A percentile compares a stretch with the other conserved stretches of the same genome.
phyloP scores from a whole-genome alignment of 2,888 invertebrate genomes.

The Orthosia gracilis region DNA sequence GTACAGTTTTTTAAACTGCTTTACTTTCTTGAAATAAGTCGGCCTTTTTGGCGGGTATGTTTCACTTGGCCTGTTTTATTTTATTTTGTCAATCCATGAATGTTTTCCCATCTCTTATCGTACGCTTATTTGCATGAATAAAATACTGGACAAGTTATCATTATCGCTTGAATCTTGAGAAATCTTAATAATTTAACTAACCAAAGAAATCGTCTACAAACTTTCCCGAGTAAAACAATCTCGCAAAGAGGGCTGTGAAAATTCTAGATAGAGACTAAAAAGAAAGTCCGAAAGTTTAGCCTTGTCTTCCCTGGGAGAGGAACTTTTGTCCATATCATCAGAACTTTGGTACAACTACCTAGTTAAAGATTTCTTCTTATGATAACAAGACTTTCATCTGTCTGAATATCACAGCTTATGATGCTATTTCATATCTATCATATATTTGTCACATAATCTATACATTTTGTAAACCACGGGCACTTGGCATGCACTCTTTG shows the following conservation, averaged over 20 bases:
- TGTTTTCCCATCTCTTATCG: background rate
- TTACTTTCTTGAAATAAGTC: too few relatives aligned
- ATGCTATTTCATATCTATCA: too few relatives aligned
- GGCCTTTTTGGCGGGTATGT: background rate
- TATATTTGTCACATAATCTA: too few relatives aligned
- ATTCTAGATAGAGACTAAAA: constrained; percentile 26
- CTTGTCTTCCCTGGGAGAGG: background rate
- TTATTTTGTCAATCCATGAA: background rate
- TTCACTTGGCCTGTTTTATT: background rate
- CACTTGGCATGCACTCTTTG: too few relatives aligned
- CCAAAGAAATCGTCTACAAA: constrained; percentile 14
- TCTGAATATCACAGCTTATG: too few relatives aligned
- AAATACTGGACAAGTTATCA: background rate
- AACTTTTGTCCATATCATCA: too few relatives aligned
- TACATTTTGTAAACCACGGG: too few relatives aligned
- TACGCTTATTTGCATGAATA: background rate
- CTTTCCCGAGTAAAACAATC: constrained; percentile 25
- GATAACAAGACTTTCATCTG: too few relatives aligned
- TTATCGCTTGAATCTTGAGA: background rate
- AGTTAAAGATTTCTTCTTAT: too few relatives aligned
- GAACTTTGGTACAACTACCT: too few relatives aligned
- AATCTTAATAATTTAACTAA: constrained; percentile 19
- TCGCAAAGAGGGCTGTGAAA: constrained; percentile 7
- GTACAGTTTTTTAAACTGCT: too few relatives aligned
- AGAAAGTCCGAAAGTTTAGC: background rate